phyloP scores from a whole-genome alignment of 2,888 invertebrate species.

The Monochamus alternatus region DNA sequence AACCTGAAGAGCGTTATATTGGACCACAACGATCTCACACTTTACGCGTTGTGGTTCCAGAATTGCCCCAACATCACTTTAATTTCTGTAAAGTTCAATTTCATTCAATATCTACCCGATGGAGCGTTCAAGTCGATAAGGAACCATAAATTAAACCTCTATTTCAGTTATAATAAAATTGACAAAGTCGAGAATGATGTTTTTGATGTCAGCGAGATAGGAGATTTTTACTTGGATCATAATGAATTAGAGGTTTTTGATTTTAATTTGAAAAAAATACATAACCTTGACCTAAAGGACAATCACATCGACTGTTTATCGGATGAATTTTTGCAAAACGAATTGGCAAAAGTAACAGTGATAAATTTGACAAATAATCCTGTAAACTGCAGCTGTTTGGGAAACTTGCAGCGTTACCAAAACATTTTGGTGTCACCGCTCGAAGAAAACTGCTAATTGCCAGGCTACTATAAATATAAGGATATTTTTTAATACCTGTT shows the following conservation, averaged over 20 bases:
- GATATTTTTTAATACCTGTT: too few relatives aligned
- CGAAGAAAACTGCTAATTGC: slow-evolving; percentile 36
- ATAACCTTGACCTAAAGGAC: slow-evolving; percentile 56
- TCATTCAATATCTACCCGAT: slow-evolving; percentile 57
- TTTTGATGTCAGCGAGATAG: slow-evolving; percentile 57
- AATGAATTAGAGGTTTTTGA: slow-evolving; percentile 58
- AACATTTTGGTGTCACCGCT: slow-evolving; percentile 50
- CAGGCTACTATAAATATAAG: neutral
- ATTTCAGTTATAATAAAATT: slow-evolving; percentile 61
- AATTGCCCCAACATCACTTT: slow-evolving; percentile 56
- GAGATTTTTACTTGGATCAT: slow-evolving; percentile 59
- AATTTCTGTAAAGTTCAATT: slow-evolving; percentile 60
- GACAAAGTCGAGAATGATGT: slow-evolving; percentile 56
- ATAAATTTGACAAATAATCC: slow-evolving; percentile 57
- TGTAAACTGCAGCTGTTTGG: slow-evolving; percentile 57
- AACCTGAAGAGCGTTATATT: slow-evolving; percentile 55
- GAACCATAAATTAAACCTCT: slow-evolving; percentile 52
- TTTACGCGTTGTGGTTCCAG: slow-evolving; percentile 57
- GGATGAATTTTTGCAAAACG: slow-evolving; percentile 58
- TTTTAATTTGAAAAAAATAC: slow-evolving; percentile 52
- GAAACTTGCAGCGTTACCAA: slow-evolving; percentile 50
- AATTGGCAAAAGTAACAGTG: slow-evolving; percentile 55
- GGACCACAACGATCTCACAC: slow-evolving; percentile 60
- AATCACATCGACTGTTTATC: slow-evolving; percentile 60
- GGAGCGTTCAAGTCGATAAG: slow-evolving; percentile 56